A percentile compares a stretch with the other conserved stretches of the same genome.
These are phyloP conservation scores for Gnathonemus echidnorhynchus DNA, from an alignment of 2,113 vertebrate genomes.

Conservation along the genomic window DNA sequence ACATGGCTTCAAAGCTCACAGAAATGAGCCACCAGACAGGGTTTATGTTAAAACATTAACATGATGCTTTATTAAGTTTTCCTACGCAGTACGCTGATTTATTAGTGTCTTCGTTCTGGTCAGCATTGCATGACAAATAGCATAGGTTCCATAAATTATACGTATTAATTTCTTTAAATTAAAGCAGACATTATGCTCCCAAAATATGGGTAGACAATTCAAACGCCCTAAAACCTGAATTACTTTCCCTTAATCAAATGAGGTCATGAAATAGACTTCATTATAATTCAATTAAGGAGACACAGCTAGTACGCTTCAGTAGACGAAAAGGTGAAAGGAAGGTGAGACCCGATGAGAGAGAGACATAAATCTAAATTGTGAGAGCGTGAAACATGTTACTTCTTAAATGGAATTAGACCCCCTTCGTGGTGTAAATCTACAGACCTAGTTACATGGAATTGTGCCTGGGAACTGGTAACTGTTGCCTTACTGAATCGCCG, in stretches of 20 bases:
- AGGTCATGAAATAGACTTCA: background rate
- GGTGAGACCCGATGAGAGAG: background rate
- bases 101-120: background rate
- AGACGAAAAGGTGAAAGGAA: background rate
- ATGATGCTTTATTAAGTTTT: background rate
- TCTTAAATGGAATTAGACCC: background rate
- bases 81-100: background rate
- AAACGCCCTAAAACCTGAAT: background rate
- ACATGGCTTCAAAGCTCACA: background rate
- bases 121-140: background rate
- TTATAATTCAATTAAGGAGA: background rate
- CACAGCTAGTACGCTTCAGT: background rate
- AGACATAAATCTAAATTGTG: background rate
- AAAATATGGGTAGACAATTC: background rate
- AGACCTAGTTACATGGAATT: background rate
- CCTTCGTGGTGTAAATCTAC: background rate
- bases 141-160: background rate
- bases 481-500: background rate
- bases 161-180: background rate
- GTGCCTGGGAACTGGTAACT: background rate
- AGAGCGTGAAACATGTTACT: background rate
- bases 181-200: background rate
- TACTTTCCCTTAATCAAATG: slow-evolving; percentile 2
- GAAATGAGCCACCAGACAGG: background rate
- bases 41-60: background rate